A percentile compares a stretch with the other conserved stretches of the same genome.
These are phyloP conservation scores for Brachyptera risi DNA, from an alignment of 2,888 invertebrate genomes.

Conservation along the genomic window DNA sequence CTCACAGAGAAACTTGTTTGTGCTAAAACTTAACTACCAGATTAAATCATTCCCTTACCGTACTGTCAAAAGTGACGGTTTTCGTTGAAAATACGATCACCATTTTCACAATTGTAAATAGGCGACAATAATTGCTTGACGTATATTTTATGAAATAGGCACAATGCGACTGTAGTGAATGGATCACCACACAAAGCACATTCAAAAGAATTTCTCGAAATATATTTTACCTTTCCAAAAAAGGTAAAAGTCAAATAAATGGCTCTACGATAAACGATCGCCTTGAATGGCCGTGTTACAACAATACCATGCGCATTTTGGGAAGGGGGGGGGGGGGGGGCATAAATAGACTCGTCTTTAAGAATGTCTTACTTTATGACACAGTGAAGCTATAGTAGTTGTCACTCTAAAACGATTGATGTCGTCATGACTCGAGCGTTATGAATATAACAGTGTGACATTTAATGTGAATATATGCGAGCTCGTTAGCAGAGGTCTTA, in stretches of 20 bases:
- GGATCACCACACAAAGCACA: neutral
- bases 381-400: too few relatives aligned
- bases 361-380: slow-evolving; percentile 17
- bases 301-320: too few relatives aligned
- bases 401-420: slow-evolving; percentile 3
- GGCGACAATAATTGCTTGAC: slow-evolving; percentile 7
- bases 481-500: too few relatives aligned
- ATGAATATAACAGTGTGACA: too few relatives aligned
- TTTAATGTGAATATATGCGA: too few relatives aligned
- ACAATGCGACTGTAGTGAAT: neutral
- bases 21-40: slow-evolving; percentile 13
- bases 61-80: slow-evolving; percentile 2
- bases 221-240: neutral
- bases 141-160: neutral
- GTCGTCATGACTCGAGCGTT: neutral
- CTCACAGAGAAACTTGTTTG: slow-evolving; percentile 4
- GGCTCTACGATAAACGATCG: neutral
- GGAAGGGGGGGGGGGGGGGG: too few relatives aligned
- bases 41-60: slow-evolving; percentile 6
- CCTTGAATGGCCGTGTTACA: too few relatives aligned
- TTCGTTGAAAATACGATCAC: neutral
- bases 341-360: too few relatives aligned
- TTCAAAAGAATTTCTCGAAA: slow-evolving; percentile 8
- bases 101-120: slow-evolving; percentile 4
- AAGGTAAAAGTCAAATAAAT: slow-evolving; percentile 3